These are phyloP conservation scores for Pseudomyrmex cubaensis DNA, from an alignment of 1,140 invertebrate species.

Conservation along the genomic window DNA sequence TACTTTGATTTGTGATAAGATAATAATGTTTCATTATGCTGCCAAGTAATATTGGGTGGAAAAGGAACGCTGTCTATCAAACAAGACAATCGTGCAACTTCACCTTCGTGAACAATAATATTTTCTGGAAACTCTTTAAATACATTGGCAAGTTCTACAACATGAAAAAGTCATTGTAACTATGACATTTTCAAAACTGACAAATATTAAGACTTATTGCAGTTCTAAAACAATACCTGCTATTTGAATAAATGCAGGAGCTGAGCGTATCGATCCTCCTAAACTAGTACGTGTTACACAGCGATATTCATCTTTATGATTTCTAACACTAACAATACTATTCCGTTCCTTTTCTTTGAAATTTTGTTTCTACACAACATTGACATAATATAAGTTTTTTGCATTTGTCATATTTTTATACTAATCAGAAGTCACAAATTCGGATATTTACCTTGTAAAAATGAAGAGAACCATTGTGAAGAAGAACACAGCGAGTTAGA, in stretches of 20 bases:
- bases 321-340: slow-evolving; percentile 66
- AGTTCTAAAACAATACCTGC: slow-evolving; percentile 72
- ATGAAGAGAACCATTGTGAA: slow-evolving; percentile 80
- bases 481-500: slow-evolving; percentile 74
- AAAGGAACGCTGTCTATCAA: slow-evolving; percentile 86
- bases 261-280: slow-evolving; percentile 79
- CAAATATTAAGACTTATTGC: too few species aligned
- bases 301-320: slow-evolving; percentile 78
- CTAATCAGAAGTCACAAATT: neutral
- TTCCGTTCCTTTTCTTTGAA: slow-evolving; percentile 74
- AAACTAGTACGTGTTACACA: slow-evolving; percentile 80
- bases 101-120: slow-evolving; percentile 83
- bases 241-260: slow-evolving; percentile 78
- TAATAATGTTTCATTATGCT: slow-evolving; percentile 84
- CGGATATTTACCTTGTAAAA: slow-evolving; percentile 77
- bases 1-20: slow-evolving; percentile 82
- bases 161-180: slow-evolving; percentile 25
- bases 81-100: slow-evolving; percentile 85
- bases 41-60: slow-evolving; percentile 85
- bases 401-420: too few species aligned
- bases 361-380: slow-evolving; percentile 75
- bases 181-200: neutral
- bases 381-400: neutral
- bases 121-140: slow-evolving; percentile 84
- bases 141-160: slow-evolving; percentile 84